phyloP scores from a whole-genome alignment of 2,888 invertebrate genomes.

The Ptilodon capucinus region DNA sequence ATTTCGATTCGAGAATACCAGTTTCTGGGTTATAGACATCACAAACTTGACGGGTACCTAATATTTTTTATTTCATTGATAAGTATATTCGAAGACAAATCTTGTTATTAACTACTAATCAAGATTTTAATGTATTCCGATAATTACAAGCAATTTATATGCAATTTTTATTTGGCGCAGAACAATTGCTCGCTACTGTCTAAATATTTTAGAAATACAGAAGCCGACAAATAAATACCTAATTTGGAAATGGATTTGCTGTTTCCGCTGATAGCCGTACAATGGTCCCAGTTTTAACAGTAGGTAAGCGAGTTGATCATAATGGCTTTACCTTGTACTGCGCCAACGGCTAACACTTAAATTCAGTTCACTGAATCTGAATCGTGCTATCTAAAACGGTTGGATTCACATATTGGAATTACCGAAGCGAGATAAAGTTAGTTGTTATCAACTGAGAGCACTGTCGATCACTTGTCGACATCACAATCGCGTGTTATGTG shows the following conservation, averaged over 20 bases:
- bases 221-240: conserved; percentile 32
- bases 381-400: conserved; percentile 44
- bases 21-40: neutral
- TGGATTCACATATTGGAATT: conserved; percentile 58
- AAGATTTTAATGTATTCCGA: conserved; percentile 25
- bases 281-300: conserved; percentile 67
- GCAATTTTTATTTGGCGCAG: conserved; percentile 13
- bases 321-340: conserved; percentile 76
- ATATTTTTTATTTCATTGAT: neutral
- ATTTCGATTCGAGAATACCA: neutral
- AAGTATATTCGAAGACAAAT: neutral
- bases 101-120: conserved; percentile 14
- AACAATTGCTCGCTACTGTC: conserved; percentile 3
- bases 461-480: conserved; percentile 74
- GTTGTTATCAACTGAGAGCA: conserved; percentile 63
- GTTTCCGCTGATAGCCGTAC: conserved; percentile 52
- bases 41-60: neutral
- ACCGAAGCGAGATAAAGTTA: conserved; percentile 46
- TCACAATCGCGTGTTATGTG: conserved; percentile 63
- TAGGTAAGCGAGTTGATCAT: conserved; percentile 66
- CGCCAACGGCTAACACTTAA: conserved; percentile 59
- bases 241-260: conserved; percentile 45
- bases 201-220: conserved; percentile 10
- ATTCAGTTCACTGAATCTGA: conserved; percentile 41
- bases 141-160: conserved; percentile 23